These are phyloP conservation scores for Lamprologus speciosus DNA, from an alignment of 2,113 vertebrate genomes.

Conservation along the genomic window DNA sequence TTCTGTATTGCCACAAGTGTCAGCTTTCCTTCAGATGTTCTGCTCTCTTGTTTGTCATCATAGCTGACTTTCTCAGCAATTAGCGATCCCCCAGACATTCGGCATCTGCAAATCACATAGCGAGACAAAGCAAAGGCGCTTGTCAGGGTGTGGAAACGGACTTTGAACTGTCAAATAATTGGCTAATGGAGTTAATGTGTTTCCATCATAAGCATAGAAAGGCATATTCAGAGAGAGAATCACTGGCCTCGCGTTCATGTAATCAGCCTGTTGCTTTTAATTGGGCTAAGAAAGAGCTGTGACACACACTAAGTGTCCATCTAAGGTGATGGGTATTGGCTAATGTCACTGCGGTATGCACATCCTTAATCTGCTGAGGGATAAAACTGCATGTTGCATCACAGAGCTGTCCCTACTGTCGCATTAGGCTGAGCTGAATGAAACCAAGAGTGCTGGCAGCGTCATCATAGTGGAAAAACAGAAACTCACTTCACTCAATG, in stretches of 20 bases:
- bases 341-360: not conserved
- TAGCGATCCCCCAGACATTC: not conserved
- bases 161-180: not conserved
- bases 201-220: constrained; percentile 30
- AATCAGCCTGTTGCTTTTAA: constrained; percentile 20
- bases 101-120: not conserved
- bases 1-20: not conserved
- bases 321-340: constrained; percentile 20
- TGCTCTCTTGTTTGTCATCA: not conserved
- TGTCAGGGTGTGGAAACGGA: not conserved
- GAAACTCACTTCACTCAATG: not conserved
- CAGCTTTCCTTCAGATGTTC: not conserved
- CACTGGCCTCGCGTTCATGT: not conserved
- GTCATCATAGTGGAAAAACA: not conserved
- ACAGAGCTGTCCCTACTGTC: not conserved
- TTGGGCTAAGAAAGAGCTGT: not conserved
- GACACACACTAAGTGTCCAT: not conserved
- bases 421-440: not conserved
- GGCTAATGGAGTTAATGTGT: not conserved
- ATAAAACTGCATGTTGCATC: not conserved
- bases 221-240: not conserved
- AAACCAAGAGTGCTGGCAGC: not conserved
- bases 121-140: not conserved
- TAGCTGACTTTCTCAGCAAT: not conserved
- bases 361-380: constrained; percentile 1